These are phyloP conservation scores for Lepidocyrtoides sp. DNA, from an alignment of 2,888 invertebrate genomes.

Conservation along the genomic window DNA sequence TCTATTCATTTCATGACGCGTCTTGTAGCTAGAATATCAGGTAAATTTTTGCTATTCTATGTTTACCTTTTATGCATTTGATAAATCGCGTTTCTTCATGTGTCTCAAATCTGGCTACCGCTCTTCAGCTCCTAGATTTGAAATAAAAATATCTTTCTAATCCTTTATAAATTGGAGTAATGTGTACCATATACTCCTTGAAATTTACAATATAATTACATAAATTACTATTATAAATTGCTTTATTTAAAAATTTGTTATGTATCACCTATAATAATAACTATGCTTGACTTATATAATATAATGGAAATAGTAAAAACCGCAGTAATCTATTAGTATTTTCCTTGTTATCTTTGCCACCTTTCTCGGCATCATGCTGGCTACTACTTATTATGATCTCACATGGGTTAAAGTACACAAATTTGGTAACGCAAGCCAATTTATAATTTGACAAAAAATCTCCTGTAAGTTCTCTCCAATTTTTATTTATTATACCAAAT, in stretches of 20 bases:
- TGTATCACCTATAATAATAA: conserved; percentile 43
- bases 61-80: conserved; percentile 55
- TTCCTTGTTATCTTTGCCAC: conserved; percentile 81
- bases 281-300: conserved; percentile 55
- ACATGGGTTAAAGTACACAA: conserved; percentile 78
- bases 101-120: conserved; percentile 31
- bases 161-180: conserved; percentile 18
- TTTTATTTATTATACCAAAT: conserved; percentile 80
- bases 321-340: conserved; percentile 72
- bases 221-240: conserved; percentile 38
- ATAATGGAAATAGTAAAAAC: conserved; percentile 62
- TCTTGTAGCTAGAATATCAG: conserved; percentile 73
- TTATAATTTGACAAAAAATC: conserved; percentile 74
- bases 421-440: conserved; percentile 75
- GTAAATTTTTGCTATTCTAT: conserved; percentile 69
- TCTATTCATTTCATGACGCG: conserved; percentile 65
- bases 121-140: conserved; percentile 1
- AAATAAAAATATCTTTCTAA: background rate
- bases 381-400: conserved; percentile 70
- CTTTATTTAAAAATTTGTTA: conserved; percentile 50
- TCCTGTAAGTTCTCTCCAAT: conserved; percentile 82
- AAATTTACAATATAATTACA: background rate
- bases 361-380: conserved; percentile 78
- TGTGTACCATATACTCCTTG: conserved; percentile 1
- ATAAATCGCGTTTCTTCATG: conserved; percentile 21